These are phyloP conservation scores for Aurelia sp. DNA, from an alignment of 30 jellyfish, hydroid and myxozoan species.

Conservation along the genomic window DNA sequence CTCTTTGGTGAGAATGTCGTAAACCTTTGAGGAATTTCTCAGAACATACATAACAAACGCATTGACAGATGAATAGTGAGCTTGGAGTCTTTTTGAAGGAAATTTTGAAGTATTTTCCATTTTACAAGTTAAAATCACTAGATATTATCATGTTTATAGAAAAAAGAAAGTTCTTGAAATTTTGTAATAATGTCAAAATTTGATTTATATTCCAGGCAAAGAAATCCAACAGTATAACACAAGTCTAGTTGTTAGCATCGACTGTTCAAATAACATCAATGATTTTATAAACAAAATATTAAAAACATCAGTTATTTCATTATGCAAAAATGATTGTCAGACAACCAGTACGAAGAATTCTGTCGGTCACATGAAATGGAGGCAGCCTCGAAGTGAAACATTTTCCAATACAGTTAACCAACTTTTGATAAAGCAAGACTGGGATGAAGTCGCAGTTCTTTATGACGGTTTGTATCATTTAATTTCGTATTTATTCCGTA, in stretches of 20 bases:
- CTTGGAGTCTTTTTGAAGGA: background rate
- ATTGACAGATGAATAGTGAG: no score
- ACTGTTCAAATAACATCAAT: background rate
- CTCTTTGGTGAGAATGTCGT: no score
- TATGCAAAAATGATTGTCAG: background rate
- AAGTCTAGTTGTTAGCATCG: background rate
- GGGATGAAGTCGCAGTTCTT: constrained; percentile 24
- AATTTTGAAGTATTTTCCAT: background rate
- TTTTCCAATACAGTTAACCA: constrained; percentile 24
- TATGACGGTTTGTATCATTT: constrained; percentile 21
- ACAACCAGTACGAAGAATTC: background rate
- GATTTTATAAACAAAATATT: background rate
- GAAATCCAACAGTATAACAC: background rate
- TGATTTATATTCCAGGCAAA: background rate
- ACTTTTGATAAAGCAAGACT: constrained; percentile 27
- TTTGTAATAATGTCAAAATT: background rate
- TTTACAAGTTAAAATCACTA: background rate
- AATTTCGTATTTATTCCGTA: no score
- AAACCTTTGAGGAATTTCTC: no score
- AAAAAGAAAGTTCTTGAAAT: background rate
- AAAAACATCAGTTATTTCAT: constrained; percentile 9
- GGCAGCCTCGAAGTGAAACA: constrained; percentile 15
- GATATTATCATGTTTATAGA: no score
- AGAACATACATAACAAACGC: no score
- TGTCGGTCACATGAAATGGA: constrained; percentile 31